Evolutionary conservation across 2,797 vertebrate species (phyloP), one percentile per base, ranked within the genome.

Genomic region (Podarcis lilfordi): DNA sequence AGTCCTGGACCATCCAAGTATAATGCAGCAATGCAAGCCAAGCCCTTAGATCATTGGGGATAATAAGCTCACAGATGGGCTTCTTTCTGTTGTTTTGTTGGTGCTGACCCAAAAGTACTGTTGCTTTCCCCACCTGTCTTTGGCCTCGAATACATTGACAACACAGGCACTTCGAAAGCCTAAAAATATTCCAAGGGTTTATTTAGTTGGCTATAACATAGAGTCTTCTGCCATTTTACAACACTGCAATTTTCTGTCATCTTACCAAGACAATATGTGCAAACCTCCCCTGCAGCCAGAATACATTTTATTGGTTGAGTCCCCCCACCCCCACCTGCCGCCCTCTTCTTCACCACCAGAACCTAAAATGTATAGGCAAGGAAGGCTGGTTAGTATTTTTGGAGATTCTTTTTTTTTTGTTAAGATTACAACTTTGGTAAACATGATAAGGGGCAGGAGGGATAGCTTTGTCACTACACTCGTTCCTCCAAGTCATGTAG

Each of bases 11-110:
- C 64, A 50, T 27, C 61, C 61, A 64, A 68, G 13, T 32, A 11
- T 37, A 71, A 55, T 77, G 43, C 37, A 59, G 43, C 78, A 68
- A 55, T 59, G 40, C 11, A 69, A 69, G 86, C 80, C 64, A 88
- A 84, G 69, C 32, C 8, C 19, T 40, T 78, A 25, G 13, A 59
- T 15, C 27, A 78, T 59, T 2, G 59, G 43, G 21, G 66, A 82
- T 68, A 19, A 69, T 66, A 8, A 66, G 35, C 19, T 85, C 84
- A 77, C 84, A 77, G 74, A 85, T 59, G 78, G 68, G 21, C 66
- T n/a, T 35, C 32, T 80, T 69, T 80, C 85, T 13, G 55, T 80
- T 37, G 77, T 86, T 80, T 77, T 61, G 35, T 75, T 74, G 66
- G 76, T 43, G 6, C 29, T 76, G 45, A 43, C 15, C 55, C 17